phyloP scores from a whole-genome alignment of 2,113 vertebrate species.

The Scatophagus argus region DNA sequence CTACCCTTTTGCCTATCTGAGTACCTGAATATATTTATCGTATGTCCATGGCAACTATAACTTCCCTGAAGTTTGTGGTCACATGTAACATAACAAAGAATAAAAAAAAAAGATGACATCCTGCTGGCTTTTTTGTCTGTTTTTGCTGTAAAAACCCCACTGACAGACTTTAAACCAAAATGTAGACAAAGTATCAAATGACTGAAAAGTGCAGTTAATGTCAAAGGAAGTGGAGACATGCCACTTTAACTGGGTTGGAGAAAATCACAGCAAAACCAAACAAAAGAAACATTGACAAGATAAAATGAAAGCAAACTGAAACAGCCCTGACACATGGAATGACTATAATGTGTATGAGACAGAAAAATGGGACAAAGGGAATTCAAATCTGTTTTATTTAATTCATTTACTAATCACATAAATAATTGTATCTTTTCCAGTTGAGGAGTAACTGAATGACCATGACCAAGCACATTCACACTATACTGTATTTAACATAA shows the following conservation, averaged over 20 bases:
- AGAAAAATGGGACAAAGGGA: background rate
- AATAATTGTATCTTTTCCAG: background rate
- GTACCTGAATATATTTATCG: constrained; percentile 67
- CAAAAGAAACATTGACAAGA: background rate
- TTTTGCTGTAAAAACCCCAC: constrained; percentile 10
- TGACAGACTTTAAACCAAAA: background rate
- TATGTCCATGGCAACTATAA: constrained; percentile 76
- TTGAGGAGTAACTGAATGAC: background rate
- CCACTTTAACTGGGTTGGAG: background rate
- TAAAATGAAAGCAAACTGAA: background rate
- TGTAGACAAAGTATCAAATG: background rate
- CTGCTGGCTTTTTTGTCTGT: constrained; percentile 7
- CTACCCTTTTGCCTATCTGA: constrained; percentile 38
- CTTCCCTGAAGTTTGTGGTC: constrained; percentile 75
- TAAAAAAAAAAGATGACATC: constrained; percentile 72
- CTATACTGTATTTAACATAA: background rate
- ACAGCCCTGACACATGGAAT: background rate
- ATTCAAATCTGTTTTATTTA: background rate
- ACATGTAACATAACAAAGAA: constrained; percentile 79
- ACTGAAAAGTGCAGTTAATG: background rate
- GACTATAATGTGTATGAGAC: background rate
- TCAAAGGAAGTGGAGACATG: background rate
- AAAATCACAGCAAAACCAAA: background rate
- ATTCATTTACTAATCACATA: background rate
- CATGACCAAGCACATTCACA: background rate